Evolutionary conservation across 2,797 vertebrate genomes (phyloP).

Genomic region (Naso thynnoides): DNA sequence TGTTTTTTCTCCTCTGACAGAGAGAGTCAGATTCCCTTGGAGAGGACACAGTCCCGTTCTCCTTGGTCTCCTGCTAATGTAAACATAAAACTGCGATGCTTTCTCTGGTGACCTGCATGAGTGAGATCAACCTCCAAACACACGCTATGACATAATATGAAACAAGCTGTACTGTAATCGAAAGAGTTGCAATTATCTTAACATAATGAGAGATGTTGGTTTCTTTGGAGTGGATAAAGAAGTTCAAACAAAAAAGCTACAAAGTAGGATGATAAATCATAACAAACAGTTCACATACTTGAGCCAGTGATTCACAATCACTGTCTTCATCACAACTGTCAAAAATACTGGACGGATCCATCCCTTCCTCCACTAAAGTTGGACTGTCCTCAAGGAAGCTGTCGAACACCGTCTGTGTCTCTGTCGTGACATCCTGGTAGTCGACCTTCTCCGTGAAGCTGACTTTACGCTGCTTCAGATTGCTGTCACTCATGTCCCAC

Average conservation of each 20-base stretch:
- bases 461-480: conserved; percentile 89
- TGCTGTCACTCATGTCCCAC: conserved; percentile 87
- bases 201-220: neutral
- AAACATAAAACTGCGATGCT: conserved; percentile 11
- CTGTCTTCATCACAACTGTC: conserved; percentile 91
- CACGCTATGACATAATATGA: neutral
- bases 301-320: conserved; percentile 76
- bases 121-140: neutral
- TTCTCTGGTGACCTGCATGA: neutral
- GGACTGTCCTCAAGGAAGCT: conserved; percentile 91
- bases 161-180: neutral
- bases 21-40: conserved; percentile 68
- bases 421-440: conserved; percentile 75
- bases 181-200: neutral
- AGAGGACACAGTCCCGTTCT: conserved; percentile 44
- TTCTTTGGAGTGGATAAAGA: neutral
- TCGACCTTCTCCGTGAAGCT: conserved; percentile 90
- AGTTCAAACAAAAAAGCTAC: neutral
- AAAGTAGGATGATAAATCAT: neutral
- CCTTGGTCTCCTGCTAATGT: conserved; percentile 63
- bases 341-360: conserved; percentile 88
- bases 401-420: conserved; percentile 67
- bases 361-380: conserved; percentile 91
- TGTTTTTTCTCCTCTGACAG: conserved; percentile 63
- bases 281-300: conserved; percentile 55